Conservation (phyloP, 2,888 invertebrate species). For the Phytoseiulus persimilis region DNA sequence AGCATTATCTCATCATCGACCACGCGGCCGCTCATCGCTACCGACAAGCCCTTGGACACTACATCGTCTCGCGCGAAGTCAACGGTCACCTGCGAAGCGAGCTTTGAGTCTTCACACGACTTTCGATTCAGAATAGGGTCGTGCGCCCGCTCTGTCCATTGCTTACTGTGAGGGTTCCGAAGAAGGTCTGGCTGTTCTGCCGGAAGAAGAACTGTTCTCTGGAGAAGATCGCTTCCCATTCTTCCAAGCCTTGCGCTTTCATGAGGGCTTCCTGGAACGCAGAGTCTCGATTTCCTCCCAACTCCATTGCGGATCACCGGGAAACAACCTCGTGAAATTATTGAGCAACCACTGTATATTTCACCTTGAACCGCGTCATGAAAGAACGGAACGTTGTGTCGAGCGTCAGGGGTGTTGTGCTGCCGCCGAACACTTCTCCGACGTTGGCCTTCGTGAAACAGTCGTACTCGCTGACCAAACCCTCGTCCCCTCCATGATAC, state of each 20-base stretch:
- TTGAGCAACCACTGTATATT: no score
- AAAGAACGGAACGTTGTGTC: neutral
- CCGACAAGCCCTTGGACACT: neutral
- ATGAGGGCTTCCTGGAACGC: neutral
- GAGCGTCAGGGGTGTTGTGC: constrained; percentile 1
- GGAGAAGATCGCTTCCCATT: constrained; percentile 20
- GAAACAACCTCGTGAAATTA: no score
- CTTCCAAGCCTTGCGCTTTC: neutral
- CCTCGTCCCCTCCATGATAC: constrained; percentile 65
- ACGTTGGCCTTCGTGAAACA: constrained; percentile 64
- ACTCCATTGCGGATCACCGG: no score
- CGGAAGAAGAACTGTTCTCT: constrained; percentile 8
- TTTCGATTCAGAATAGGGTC: no score
- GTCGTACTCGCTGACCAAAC: constrained; percentile 61
- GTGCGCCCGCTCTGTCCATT: no score
- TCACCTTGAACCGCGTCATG: neutral
- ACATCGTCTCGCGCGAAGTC: constrained; percentile 12
- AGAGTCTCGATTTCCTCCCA: neutral
- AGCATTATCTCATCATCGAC: constrained; percentile 6
- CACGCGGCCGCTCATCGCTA: neutral
- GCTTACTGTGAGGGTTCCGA: constrained; percentile 11
- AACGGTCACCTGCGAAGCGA: neutral
- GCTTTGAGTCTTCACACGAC: neutral
- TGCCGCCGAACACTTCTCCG: constrained; percentile 57
- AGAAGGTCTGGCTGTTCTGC: constrained; percentile 24